These are phyloP conservation scores for Daktulosphaira vitifoliae DNA, from an alignment of 1,140 invertebrate species.

Conservation along the genomic window DNA sequence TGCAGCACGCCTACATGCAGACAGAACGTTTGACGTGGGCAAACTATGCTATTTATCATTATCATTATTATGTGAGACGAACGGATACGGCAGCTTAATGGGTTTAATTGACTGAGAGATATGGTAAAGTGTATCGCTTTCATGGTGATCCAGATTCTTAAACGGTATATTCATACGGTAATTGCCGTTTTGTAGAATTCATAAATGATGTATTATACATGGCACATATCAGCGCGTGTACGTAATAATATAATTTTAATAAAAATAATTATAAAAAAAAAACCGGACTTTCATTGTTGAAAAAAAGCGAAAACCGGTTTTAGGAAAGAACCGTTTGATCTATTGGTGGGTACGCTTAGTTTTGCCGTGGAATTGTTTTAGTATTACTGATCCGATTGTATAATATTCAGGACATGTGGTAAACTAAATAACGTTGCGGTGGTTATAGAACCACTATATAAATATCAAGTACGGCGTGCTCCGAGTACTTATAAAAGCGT, in stretches of 20 bases:
- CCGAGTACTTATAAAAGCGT: too few relatives aligned
- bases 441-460: too few relatives aligned
- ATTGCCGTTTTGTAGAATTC: neutral
- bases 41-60: too few relatives aligned
- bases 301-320: constrained; percentile 16
- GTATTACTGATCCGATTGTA: constrained; percentile 16
- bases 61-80: too few relatives aligned
- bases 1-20: neutral
- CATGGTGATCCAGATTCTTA: neutral
- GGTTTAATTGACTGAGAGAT: too few relatives aligned
- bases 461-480: too few relatives aligned
- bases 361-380: constrained; percentile 5
- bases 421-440: too few relatives aligned
- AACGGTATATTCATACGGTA: neutral
- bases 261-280: too few relatives aligned
- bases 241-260: neutral
- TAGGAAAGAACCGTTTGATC: constrained; percentile 8
- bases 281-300: constrained; percentile 21
- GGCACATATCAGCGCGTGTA: neutral
- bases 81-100: too few relatives aligned
- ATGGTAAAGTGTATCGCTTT: constrained; percentile 7
- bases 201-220: neutral
- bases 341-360: too few relatives aligned
- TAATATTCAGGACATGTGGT: constrained; percentile 10
- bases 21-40: constrained; percentile 4